Conservation (phyloP, 2,797 vertebrate species). For the Hybognathus amarus region DNA sequence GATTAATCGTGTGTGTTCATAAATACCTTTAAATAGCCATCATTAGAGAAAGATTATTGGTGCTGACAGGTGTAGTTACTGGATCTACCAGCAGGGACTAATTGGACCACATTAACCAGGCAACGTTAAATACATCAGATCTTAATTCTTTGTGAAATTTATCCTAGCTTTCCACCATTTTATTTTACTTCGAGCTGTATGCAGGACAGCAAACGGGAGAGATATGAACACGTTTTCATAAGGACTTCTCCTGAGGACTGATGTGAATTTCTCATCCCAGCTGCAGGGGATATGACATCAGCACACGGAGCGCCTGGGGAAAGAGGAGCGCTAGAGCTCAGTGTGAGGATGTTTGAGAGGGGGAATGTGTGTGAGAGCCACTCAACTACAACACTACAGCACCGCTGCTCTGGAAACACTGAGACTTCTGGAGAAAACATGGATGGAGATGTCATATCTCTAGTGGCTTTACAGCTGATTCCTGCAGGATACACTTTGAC, state of each 20-base stretch:
- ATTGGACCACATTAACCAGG: not conserved
- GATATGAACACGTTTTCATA: conserved; percentile 38
- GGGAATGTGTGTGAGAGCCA: conserved; percentile 7
- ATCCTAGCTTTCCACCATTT: not conserved
- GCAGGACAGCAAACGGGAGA: conserved; percentile 25
- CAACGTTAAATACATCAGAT: conserved; percentile 10
- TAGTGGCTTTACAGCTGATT: not conserved
- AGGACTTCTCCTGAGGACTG: conserved; percentile 56
- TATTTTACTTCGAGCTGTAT: conserved; percentile 31
- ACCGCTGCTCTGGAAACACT: not conserved
- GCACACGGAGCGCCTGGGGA: conserved; percentile 45
- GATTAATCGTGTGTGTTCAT: no score
- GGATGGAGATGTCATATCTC: not conserved
- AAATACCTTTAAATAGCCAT: no score
- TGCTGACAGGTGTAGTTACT: not conserved
- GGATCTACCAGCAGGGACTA: no score
- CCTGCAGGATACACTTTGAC: not conserved
- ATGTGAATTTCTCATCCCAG: conserved; percentile 56
- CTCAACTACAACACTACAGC: conserved; percentile 30
- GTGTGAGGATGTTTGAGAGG: conserved; percentile 40
- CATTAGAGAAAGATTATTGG: not conserved
- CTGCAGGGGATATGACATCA: conserved; percentile 62
- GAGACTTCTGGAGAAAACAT: conserved; percentile 10
- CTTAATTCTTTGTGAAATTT: conserved; percentile 22
- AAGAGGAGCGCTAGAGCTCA: conserved; percentile 42